Evolutionary conservation across 2,113 vertebrate genomes (phyloP).

Genomic region (Clarias macrocephalus): DNA sequence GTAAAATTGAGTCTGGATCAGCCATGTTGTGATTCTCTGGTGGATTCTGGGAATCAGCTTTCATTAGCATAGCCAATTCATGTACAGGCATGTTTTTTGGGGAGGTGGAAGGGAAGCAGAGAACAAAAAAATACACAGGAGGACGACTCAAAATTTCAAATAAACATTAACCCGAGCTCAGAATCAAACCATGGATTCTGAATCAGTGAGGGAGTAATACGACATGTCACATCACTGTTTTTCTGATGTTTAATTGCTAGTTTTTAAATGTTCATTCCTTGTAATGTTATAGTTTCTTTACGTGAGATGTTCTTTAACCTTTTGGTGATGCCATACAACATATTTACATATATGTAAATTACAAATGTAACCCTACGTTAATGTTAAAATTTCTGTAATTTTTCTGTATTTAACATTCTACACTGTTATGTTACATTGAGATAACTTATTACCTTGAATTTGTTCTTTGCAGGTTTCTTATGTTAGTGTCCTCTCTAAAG

Average conservation of each 20-base stretch:
- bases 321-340: neutral
- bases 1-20: neutral
- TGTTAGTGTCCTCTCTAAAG: constrained; percentile 15
- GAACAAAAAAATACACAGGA: neutral
- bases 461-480: neutral
- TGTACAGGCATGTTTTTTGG: neutral
- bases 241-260: neutral
- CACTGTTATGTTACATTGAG: neutral
- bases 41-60: neutral
- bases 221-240: neutral
- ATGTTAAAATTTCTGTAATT: neutral
- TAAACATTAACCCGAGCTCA: neutral
- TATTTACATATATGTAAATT: neutral
- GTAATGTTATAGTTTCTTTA: neutral
- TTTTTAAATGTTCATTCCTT: neutral
- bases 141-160: neutral
- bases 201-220: neutral
- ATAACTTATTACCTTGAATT: neutral
- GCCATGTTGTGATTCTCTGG: neutral
- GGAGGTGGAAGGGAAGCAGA: neutral
- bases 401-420: neutral
- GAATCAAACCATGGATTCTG: neutral
- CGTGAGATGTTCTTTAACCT: neutral
- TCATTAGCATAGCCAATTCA: neutral
- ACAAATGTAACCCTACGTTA: neutral